A percentile compares a stretch with the other conserved stretches of the same genome.
phyloP scores from a whole-genome alignment of 2,888 invertebrate genomes.

The Machimus rusticus region DNA sequence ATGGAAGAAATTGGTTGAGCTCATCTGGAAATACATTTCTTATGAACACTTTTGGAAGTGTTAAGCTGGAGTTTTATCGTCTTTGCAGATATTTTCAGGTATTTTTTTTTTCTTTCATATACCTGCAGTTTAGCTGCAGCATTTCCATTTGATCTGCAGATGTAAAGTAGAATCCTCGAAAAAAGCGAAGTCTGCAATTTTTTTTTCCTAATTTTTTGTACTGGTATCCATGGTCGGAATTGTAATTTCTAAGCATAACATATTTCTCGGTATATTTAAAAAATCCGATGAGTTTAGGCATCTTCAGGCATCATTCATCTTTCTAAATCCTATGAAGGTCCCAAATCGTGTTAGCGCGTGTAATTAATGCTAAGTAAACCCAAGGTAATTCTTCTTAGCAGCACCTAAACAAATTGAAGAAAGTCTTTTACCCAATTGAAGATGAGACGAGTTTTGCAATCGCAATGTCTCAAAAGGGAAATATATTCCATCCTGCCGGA shows the following conservation, averaged over 20 bases:
- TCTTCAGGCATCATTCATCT: neutral
- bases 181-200: neutral
- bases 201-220: neutral
- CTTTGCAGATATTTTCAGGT: neutral
- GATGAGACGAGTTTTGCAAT: neutral
- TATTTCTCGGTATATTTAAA: neutral
- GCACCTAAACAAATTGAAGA: neutral
- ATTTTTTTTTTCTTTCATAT: neutral
- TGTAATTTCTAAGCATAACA: neutral
- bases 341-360: neutral
- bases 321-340: neutral
- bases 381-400: neutral
- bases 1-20: neutral
- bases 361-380: neutral
- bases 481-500: too few relatives aligned
- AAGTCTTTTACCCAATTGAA: neutral
- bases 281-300: neutral
- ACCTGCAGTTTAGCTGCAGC: neutral
- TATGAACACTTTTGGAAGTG: neutral
- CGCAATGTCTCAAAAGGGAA: too few relatives aligned
- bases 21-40: conserved; percentile 9
- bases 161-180: neutral
- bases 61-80: neutral
- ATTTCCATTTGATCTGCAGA: neutral
- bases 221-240: neutral